Evolutionary conservation across 1,140 invertebrate species (phyloP), one percentile per base, ranked within the genome.

Genomic region (Drosophila gunungcola): DNA sequence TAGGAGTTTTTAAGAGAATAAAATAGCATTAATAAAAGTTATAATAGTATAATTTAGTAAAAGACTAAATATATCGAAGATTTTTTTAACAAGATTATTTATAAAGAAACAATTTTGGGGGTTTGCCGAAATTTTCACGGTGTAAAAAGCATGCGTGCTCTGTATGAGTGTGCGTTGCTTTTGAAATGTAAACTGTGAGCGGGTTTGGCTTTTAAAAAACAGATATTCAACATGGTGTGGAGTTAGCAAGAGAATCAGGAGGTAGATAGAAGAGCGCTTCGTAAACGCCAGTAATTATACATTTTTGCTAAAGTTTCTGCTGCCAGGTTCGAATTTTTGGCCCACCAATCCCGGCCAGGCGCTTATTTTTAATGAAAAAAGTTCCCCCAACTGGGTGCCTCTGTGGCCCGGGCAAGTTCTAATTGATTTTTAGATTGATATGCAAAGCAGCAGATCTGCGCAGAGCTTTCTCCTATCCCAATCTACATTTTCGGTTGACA

Each of bases 361-460:
- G 74, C 73, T 77, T 76, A 76, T 69, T 77, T 77, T 77, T 77
- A 77, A 77, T 77, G 74, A 77, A 77, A 77, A 77, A 77, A 77
- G 74, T 76, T 77, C 11, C 46, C 46, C 34, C 64, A 57, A 70
- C 51, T 55, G 63, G 21, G 36, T 41, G 7, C 29, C 67, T 70
- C 41, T 41, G 54, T 42, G 29, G 63, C 72, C 53, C 65, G 36
- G 64, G 73, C 46, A 78, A 78, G 56, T 78, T 78, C 75, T 78
- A 78, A 78, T 78, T 78, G 75, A 78, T 78, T 78, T 78, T 78
- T 60, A 78, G 73, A 78, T 78, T 78, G 75, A 78, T 78, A 78
- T 78, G 75, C 75, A 78, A 78, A 78, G 53, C 73, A 70, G 75
- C 64, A 11, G 34, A 36, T n/a, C 12, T 27, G 36, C 48, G 52